These are phyloP conservation scores for Porites cylindrica DNA, from an alignment of 92 coral and sea anemone species.

Conservation along the genomic window DNA sequence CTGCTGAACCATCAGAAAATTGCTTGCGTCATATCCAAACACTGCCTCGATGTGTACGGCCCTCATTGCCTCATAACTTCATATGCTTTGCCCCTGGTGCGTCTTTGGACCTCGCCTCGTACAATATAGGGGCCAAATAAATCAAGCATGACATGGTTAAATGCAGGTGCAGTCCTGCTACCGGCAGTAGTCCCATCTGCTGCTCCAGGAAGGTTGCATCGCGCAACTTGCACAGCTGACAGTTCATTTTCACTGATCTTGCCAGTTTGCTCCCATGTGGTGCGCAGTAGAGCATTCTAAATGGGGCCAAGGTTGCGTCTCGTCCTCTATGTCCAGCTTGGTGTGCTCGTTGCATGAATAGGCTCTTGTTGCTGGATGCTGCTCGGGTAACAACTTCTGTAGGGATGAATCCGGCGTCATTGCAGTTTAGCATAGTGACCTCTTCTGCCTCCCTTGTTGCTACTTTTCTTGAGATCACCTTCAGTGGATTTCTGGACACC, in stretches of 20 bases:
- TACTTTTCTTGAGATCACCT: conserved; percentile 27
- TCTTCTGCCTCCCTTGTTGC: conserved; percentile 47
- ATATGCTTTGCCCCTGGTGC: conserved; percentile 77
- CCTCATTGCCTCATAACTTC: conserved; percentile 64
- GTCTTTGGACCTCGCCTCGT: conserved; percentile 71
- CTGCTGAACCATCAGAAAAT: conserved; percentile 75
- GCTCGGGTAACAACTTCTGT: neutral
- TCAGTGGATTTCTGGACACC: no score
- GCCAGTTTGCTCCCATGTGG: conserved; percentile 76
- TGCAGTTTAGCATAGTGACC: conserved; percentile 64
- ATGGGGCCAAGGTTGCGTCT: conserved; percentile 60
- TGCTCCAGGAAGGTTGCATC: conserved; percentile 68
- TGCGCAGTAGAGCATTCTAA: conserved; percentile 62
- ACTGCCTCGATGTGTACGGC: conserved; percentile 81
- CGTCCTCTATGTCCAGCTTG: conserved; percentile 40
- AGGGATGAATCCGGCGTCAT: conserved; percentile 69
- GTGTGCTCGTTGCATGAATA: conserved; percentile 67
- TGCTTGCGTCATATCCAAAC: conserved; percentile 69
- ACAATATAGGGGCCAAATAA: conserved; percentile 78
- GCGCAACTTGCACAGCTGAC: conserved; percentile 68
- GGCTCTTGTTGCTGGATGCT: conserved; percentile 70
- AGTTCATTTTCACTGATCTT: conserved; percentile 51
- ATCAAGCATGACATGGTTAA: conserved; percentile 75
- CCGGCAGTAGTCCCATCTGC: conserved; percentile 68
- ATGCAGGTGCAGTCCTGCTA: conserved; percentile 67